These are phyloP conservation scores for Stegana nigrithorax DNA, from an alignment of 2,888 invertebrate genomes.

Conservation along the genomic window DNA sequence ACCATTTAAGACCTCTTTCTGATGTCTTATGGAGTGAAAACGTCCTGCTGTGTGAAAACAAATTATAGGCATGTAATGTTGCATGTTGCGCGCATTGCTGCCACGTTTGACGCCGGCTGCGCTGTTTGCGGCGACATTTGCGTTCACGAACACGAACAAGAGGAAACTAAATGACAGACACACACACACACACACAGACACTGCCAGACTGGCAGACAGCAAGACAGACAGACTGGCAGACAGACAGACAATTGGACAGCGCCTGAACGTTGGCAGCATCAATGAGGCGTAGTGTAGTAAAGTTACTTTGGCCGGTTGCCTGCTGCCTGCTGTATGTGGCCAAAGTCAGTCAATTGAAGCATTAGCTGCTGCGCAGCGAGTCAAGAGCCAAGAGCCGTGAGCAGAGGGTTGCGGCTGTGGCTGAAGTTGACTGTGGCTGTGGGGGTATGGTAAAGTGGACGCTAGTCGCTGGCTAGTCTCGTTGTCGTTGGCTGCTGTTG, in stretches of 20 bases:
- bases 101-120: not conserved
- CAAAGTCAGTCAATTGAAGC: conserved; percentile 1
- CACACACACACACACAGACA: not conserved
- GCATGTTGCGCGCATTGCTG: conserved; percentile 56
- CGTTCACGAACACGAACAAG: not conserved
- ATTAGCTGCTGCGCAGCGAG: no score
- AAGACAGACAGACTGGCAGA: conserved; percentile 9
- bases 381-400: not conserved
- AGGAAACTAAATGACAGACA: not conserved
- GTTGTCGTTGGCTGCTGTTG: no score
- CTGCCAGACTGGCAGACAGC: not conserved
- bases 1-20: conserved; percentile 65
- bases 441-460: no score
- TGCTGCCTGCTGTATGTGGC: conserved; percentile 1
- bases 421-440: not conserved
- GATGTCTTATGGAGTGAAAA: conserved; percentile 66
- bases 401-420: not conserved
- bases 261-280: not conserved
- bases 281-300: conserved; percentile 8
- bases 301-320: not conserved
- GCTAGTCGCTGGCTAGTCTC: no score
- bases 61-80: conserved; percentile 67
- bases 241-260: not conserved
- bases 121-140: not conserved
- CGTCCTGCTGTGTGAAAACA: conserved; percentile 66